Evolutionary conservation across 2,113 vertebrate genomes (phyloP).

Genomic region (Desmodus rotundus): DNA sequence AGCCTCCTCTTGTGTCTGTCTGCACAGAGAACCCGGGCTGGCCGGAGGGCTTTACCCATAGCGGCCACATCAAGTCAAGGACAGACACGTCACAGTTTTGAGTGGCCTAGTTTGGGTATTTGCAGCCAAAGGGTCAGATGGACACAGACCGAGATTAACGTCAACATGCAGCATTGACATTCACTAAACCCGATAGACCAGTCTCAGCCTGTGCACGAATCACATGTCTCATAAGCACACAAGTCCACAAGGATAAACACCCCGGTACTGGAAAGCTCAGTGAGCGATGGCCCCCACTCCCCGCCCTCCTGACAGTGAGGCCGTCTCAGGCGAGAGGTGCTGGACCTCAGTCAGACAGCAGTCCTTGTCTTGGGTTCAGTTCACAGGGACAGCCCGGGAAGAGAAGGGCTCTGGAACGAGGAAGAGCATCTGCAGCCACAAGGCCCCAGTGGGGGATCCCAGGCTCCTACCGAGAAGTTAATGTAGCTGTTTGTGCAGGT

Average conservation of each 20-base stretch:
- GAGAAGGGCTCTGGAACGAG: background rate
- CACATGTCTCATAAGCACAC: too few species aligned
- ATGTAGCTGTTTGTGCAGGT: too few species aligned
- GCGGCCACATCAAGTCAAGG: background rate
- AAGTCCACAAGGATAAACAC: background rate
- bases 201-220: accelerated
- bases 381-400: background rate
- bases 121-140: background rate
- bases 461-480: background rate
- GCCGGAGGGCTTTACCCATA: background rate
- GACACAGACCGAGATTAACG: background rate
- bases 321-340: background rate
- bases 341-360: background rate
- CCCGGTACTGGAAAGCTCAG: background rate
- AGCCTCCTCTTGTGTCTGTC: background rate
- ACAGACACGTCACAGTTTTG: background rate
- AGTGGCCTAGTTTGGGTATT: background rate
- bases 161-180: background rate
- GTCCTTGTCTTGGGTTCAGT: background rate
- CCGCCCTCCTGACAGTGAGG: background rate
- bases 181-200: background rate
- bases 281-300: too few species aligned
- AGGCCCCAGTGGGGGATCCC: background rate
- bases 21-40: background rate
- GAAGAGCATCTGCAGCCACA: background rate